A percentile compares a stretch with the other conserved stretches of the same genome.
Conservation (phyloP, 92 coral and sea anemone genomes). For the Epizoanthus rinbou region DNA sequence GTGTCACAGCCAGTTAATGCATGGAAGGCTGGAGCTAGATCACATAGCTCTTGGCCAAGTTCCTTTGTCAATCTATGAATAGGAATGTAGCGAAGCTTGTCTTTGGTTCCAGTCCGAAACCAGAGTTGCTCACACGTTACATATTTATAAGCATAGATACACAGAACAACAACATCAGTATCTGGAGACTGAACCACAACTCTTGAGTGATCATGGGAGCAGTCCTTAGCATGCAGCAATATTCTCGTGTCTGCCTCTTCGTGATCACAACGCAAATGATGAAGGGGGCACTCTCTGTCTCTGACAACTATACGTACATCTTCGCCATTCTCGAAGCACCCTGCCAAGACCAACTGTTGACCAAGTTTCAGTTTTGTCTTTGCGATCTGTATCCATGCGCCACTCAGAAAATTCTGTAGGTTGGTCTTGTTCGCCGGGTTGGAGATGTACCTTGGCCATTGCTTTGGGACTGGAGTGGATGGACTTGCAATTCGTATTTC, state of each 20-base stretch:
- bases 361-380: too few relatives aligned
- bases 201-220: conserved; percentile 1
- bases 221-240: not conserved
- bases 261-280: not conserved
- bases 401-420: too few relatives aligned
- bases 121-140: conserved; percentile 57
- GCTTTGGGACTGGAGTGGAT: too few relatives aligned
- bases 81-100: conserved; percentile 51
- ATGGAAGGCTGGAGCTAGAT: conserved; percentile 13
- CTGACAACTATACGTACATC: not conserved
- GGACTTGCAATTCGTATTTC: too few relatives aligned
- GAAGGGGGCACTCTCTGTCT: conserved; percentile 10
- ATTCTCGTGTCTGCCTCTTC: conserved; percentile 29
- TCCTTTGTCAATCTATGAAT: conserved; percentile 36
- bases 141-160: not conserved
- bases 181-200: conserved; percentile 60
- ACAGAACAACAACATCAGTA: too few relatives aligned
- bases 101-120: conserved; percentile 54
- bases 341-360: too few relatives aligned
- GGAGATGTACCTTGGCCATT: too few relatives aligned
- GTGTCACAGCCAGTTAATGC: too few relatives aligned
- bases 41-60: conserved; percentile 40
- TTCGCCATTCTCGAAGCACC: not conserved
- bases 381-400: too few relatives aligned
- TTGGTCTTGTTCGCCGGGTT: too few relatives aligned